phyloP scores from a whole-genome alignment of 1,140 invertebrate species.

The Apis mellifera region Amel_HAv3.1 CM009941.2:7273501-7274000 shows the following conservation, averaged over 20 bases:
- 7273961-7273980: slow-evolving; percentile 5
- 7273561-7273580: too few relatives aligned
- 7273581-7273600: too few relatives aligned
- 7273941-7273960: background rate
- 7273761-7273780: background rate
- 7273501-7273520: too few relatives aligned
- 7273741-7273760: background rate
- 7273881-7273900: background rate
- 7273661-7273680: too few relatives aligned
- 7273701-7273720: too few relatives aligned
- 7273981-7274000: slow-evolving; percentile 8
- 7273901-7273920: background rate
- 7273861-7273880: background rate
- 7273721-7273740: too few relatives aligned
- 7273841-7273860: background rate
- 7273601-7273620: too few relatives aligned
- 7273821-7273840: background rate
- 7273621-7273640: too few relatives aligned
- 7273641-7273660: too few relatives aligned
- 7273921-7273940: background rate
- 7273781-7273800: background rate
- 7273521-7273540: too few relatives aligned
- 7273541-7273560: too few relatives aligned
- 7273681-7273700: too few relatives aligned
- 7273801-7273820: background rate